Evolutionary conservation across 2,888 invertebrate species (phyloP).

Genomic region (Cryptocheilus praepositus): DNA sequence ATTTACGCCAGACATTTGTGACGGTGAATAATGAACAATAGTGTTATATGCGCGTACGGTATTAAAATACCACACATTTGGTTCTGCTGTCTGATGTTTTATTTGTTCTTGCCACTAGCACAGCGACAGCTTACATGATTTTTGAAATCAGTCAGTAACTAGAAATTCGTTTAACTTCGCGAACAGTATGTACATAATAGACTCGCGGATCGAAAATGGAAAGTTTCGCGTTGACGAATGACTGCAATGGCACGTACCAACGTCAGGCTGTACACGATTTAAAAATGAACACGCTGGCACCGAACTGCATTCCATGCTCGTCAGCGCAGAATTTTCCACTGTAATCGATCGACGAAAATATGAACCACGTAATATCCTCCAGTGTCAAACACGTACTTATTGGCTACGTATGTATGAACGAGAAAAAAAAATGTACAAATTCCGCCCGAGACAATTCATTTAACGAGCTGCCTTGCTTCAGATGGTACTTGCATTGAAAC

Average conservation of each 20-base stretch:
- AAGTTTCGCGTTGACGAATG: not conserved
- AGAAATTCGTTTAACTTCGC: conserved; percentile 28
- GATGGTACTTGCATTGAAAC: too few relatives aligned
- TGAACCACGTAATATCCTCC: not conserved
- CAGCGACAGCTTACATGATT: conserved; percentile 16
- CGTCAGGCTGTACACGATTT: conserved; percentile 41
- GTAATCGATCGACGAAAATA: not conserved
- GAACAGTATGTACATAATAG: conserved; percentile 40
- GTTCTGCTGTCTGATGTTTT: conserved; percentile 14
- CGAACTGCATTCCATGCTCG: conserved; percentile 1
- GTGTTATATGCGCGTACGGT: conserved; percentile 1
- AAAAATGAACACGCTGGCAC: conserved; percentile 40
- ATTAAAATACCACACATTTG: too few relatives aligned
- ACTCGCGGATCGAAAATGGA: not conserved
- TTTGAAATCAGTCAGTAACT: conserved; percentile 40
- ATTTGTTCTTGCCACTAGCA: conserved; percentile 13
- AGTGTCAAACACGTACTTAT: too few relatives aligned
- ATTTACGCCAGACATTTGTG: too few relatives aligned
- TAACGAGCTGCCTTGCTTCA: too few relatives aligned
- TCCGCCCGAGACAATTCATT: too few relatives aligned
- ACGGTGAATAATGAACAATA: too few relatives aligned
- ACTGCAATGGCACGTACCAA: conserved; percentile 23
- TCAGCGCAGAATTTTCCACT: not conserved
- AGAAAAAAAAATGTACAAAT: too few relatives aligned
- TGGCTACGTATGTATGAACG: too few relatives aligned